Evolutionary conservation across 2,888 invertebrate species (phyloP).

Genomic region (Ommatoiulus sabulosus): DNA sequence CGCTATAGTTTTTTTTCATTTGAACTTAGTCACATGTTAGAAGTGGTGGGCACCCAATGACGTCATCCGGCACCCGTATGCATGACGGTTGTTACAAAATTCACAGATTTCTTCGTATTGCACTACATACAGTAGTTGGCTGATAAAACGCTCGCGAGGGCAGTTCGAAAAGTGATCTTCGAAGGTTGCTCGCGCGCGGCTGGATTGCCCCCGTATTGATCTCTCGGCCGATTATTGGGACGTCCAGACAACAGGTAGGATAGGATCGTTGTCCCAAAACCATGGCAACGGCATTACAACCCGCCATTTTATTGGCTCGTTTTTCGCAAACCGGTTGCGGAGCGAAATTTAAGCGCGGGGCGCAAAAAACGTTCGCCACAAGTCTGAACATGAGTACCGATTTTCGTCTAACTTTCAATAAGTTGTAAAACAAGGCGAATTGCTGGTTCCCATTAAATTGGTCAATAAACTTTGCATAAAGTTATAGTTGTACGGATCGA

Average conservation of each 20-base stretch:
- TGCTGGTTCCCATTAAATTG: no score
- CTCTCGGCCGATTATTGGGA: slow-evolving; percentile 6
- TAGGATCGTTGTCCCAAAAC: slow-evolving; percentile 28
- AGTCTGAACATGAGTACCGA: neutral
- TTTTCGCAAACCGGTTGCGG: neutral
- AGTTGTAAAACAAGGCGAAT: neutral
- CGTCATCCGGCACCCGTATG: no score
- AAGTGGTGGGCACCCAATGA: no score
- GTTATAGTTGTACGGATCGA: no score
- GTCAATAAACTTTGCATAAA: no score
- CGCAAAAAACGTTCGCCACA: neutral
- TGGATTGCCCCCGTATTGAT: slow-evolving; percentile 9
- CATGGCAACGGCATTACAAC: slow-evolving; percentile 36
- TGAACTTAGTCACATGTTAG: no score
- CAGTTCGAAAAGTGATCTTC: neutral
- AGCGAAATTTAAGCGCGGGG: slow-evolving; percentile 7
- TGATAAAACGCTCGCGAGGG: neutral
- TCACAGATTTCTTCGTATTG: no score
- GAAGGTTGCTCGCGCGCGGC: neutral
- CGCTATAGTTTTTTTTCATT: no score
- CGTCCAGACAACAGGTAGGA: slow-evolving; percentile 43
- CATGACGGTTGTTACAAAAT: no score
- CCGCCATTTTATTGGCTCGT: slow-evolving; percentile 18
- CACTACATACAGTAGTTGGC: no score
- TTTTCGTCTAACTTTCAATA: neutral